Percentiles rank a stretch among this genome's conserved stretches.
phyloP scores from a whole-genome alignment of 2,888 invertebrate genomes.

The Macrosiphum euphorbiae region DNA sequence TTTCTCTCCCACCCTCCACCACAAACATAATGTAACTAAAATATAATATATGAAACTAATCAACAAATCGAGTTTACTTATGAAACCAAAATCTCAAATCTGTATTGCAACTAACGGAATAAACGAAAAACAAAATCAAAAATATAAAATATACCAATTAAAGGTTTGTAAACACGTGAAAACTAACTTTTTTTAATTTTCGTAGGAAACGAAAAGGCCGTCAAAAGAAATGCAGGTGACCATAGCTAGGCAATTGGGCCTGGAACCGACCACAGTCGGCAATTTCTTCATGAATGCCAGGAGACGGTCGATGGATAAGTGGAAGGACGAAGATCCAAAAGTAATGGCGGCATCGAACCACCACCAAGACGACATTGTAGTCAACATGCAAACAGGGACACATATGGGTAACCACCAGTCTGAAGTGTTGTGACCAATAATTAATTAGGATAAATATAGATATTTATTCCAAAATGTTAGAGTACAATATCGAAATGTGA shows the following conservation, averaged over 20 bases:
- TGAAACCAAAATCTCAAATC: background rate
- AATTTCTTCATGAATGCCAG: conserved; percentile 99
- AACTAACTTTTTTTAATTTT: background rate
- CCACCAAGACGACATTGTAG: conserved; percentile 69
- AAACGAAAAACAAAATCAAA: background rate
- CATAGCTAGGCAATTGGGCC: conserved; percentile 95
- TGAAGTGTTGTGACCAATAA: conserved; percentile 61
- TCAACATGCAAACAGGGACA: conserved; percentile 54
- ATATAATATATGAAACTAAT: background rate
- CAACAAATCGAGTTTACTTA: background rate
- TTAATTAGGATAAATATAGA: conserved; percentile 46
- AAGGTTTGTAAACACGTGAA: background rate
- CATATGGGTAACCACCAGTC: conserved; percentile 60
- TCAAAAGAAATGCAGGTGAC: conserved; percentile 99
- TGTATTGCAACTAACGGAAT: background rate
- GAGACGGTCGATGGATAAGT: conserved; percentile 96
- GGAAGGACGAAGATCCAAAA: conserved; percentile 93
- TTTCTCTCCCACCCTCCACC: too few species aligned
- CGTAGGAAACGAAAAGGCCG: conserved; percentile 97
- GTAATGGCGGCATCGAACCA: conserved; percentile 71
- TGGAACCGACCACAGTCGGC: conserved; percentile 97
- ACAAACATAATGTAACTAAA: too few species aligned
- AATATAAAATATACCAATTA: background rate
- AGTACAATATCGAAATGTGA: conserved; percentile 61
- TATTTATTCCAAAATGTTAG: conserved; percentile 35